Conservation (phyloP, 1,140 invertebrate genomes). For the Oppia nitens region DNA sequence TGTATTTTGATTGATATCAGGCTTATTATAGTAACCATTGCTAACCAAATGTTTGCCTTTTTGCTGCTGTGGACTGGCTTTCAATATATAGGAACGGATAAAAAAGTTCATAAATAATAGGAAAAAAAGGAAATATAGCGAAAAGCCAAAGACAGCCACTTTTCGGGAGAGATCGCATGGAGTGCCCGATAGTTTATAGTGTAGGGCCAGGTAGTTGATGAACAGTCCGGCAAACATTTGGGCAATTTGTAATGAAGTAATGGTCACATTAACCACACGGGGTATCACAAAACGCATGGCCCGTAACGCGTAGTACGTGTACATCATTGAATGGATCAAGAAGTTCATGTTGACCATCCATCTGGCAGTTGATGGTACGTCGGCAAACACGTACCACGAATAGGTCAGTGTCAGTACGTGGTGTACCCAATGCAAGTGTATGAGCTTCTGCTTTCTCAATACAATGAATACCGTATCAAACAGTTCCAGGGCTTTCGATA, state of each 20-base stretch:
- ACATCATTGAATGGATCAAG: slow-evolving; percentile 66
- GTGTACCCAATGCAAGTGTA: slow-evolving; percentile 85
- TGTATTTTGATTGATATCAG: too few species aligned
- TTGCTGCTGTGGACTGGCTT: too few species aligned
- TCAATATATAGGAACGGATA: slow-evolving; percentile 10
- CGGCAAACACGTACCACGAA: slow-evolving; percentile 45
- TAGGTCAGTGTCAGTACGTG: slow-evolving; percentile 55
- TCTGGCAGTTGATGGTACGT: slow-evolving; percentile 28
- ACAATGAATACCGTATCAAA: slow-evolving; percentile 95
- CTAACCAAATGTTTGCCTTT: too few species aligned
- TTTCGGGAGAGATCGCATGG: background rate
- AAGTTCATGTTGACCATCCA: slow-evolving; percentile 99
- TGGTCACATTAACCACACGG: slow-evolving; percentile 31
- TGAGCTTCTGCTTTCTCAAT: slow-evolving; percentile 82
- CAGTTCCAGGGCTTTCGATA: slow-evolving; percentile 79
- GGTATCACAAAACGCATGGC: slow-evolving; percentile 33
- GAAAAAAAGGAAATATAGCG: slow-evolving; percentile 13
- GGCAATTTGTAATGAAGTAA: slow-evolving; percentile 35
- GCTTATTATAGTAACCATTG: too few species aligned
- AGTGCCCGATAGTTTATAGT: background rate
- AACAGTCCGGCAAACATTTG: slow-evolving; percentile 34
- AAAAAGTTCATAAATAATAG: slow-evolving; percentile 16
- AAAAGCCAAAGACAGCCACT: slow-evolving; percentile 2
- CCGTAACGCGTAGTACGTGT: slow-evolving; percentile 35
- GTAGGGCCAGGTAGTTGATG: slow-evolving; percentile 38